phyloP scores from a whole-genome alignment of 2,888 invertebrate genomes.

The Ormyrus labotus region DNA sequence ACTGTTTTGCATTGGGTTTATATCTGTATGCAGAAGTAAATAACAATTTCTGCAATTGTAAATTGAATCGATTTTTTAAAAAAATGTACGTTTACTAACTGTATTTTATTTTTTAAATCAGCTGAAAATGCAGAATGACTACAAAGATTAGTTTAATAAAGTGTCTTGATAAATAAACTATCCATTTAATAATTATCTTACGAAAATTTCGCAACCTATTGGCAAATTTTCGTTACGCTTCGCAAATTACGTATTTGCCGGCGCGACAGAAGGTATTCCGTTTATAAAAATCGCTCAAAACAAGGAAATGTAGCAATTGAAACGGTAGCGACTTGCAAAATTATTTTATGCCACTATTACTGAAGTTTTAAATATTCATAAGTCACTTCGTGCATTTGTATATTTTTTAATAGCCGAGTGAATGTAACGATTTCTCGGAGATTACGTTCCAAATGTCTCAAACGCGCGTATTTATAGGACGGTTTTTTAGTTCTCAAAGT shows the following conservation, averaged over 20 bases:
- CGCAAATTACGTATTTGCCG: constrained; percentile 5
- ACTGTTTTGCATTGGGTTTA: too few relatives aligned
- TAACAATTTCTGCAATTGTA: too few relatives aligned
- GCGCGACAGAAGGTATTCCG: not conserved
- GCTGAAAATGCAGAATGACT: too few relatives aligned
- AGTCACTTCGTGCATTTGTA: constrained; percentile 8
- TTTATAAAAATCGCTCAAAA: constrained; percentile 25
- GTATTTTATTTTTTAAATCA: too few relatives aligned
- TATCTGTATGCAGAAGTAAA: too few relatives aligned
- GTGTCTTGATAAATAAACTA: too few relatives aligned
- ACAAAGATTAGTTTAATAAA: too few relatives aligned
- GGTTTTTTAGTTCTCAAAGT: constrained; percentile 17
- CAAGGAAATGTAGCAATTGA: constrained; percentile 18
- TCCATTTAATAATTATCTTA: too few relatives aligned
- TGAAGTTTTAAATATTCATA: constrained; percentile 40
- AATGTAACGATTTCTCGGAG: not conserved
- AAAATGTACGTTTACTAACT: too few relatives aligned
- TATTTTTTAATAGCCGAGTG: constrained; percentile 2
- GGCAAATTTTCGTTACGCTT: not conserved
- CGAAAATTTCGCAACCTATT: too few relatives aligned
- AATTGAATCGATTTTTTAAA: too few relatives aligned
- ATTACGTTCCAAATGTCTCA: constrained; percentile 20
- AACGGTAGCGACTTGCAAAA: constrained; percentile 6
- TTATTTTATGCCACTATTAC: constrained; percentile 26
- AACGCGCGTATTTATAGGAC: constrained; percentile 10